Evolutionary conservation across 2,888 invertebrate genomes (phyloP).

Genomic region (Hetaerina titia): DNA sequence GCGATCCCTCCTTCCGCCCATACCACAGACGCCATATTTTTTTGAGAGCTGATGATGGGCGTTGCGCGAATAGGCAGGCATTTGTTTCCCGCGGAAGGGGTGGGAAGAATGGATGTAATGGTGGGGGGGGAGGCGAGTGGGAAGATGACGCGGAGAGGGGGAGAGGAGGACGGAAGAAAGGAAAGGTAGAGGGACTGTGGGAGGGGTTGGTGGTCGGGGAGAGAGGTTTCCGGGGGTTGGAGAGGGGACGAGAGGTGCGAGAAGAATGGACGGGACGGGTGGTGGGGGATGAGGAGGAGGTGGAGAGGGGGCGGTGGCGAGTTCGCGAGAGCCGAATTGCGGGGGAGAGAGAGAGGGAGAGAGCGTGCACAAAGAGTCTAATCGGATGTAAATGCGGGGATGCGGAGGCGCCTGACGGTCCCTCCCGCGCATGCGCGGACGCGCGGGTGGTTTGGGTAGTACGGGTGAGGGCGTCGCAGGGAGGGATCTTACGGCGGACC

Average conservation of each 20-base stretch:
- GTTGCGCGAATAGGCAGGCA: constrained; percentile 60
- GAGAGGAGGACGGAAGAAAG: not conserved
- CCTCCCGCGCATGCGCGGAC: constrained; percentile 16
- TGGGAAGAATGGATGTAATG: not conserved
- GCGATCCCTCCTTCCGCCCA: constrained; percentile 7
- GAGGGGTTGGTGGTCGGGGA: not conserved
- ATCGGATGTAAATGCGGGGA: constrained; percentile 63
- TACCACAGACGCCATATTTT: constrained; percentile 55
- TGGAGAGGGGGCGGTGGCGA: not conserved
- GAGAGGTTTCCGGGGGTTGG: not conserved
- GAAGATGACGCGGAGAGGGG: not conserved
- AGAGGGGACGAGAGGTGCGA: not conserved
- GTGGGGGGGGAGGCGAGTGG: not conserved
- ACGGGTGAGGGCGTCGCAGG: not conserved
- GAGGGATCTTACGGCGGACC: not conserved
- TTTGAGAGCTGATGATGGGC: constrained; percentile 63
- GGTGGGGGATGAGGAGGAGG: not conserved
- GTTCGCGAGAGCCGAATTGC: constrained; percentile 44
- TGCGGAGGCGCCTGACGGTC: constrained; percentile 42
- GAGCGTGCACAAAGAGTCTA: constrained; percentile 44
- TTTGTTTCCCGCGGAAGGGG: constrained; percentile 54
- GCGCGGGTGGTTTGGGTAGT: not conserved
- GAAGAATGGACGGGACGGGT: not conserved
- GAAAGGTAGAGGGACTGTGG: not conserved
- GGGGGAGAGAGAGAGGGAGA: not conserved